A percentile compares a stretch with the other conserved stretches of the same genome.
phyloP scores from a whole-genome alignment of 2,113 vertebrate species.

The Eulemur rufifrons region DNA sequence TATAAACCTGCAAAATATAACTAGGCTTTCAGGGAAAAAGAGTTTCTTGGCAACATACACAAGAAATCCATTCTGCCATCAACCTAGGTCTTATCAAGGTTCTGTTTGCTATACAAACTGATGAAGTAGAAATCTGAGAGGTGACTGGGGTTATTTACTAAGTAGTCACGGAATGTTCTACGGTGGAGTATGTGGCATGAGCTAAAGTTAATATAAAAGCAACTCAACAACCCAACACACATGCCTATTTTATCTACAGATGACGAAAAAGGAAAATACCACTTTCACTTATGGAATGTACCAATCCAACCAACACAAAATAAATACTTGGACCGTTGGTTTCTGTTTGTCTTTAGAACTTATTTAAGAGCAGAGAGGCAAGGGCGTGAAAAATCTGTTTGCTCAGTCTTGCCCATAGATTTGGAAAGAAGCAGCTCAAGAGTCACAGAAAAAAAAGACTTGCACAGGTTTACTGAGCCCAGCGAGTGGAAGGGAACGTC shows the following conservation, averaged over 20 bases:
- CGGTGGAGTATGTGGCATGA: neutral
- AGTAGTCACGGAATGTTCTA: constrained; percentile 71
- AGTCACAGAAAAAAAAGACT: neutral
- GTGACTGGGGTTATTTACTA: constrained; percentile 63
- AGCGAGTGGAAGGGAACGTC: neutral
- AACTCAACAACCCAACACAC: constrained; percentile 70
- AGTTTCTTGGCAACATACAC: constrained; percentile 45
- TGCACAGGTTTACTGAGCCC: neutral
- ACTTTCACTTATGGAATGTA: constrained; percentile 44
- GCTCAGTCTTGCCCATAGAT: neutral
- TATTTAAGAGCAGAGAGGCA: neutral
- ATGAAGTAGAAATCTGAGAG: constrained; percentile 71
- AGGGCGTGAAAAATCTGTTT: neutral
- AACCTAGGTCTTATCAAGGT: constrained; percentile 70
- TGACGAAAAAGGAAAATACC: constrained; percentile 63
- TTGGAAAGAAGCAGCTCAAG: neutral
- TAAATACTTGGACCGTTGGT: neutral
- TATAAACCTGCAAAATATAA: constrained; percentile 63
- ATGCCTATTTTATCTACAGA: constrained; percentile 58
- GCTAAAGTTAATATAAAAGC: constrained; percentile 70
- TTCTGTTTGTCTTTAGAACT: constrained; percentile 16
- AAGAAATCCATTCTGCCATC: constrained; percentile 75
- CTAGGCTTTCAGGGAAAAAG: constrained; percentile 37
- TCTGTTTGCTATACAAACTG: constrained; percentile 78
- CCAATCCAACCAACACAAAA: constrained; percentile 59